Evolutionary conservation across 1,140 invertebrate genomes (phyloP).

Genomic region (Leptinotarsa lineolata): DNA sequence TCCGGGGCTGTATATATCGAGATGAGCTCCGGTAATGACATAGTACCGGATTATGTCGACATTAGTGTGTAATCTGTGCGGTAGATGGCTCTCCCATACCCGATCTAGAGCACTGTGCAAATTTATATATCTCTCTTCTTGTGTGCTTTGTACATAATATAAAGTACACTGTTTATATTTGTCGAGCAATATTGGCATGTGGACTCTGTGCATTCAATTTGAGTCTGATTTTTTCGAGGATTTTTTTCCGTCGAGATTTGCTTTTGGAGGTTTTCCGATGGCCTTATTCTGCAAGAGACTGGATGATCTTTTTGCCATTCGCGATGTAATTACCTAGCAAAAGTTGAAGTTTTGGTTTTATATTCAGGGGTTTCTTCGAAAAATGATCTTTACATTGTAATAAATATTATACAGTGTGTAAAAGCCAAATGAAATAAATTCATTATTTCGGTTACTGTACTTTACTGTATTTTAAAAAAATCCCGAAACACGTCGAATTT

Average conservation of each 20-base stretch:
- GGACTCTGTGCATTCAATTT: constrained; percentile 50
- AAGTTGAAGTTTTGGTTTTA: too few species aligned
- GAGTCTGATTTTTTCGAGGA: constrained; percentile 35
- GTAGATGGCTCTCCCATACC: constrained; percentile 40
- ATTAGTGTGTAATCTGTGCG: constrained; percentile 39
- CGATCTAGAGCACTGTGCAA: constrained; percentile 42
- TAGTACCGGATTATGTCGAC: constrained; percentile 15
- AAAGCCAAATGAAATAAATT: too few species aligned
- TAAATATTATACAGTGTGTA: too few species aligned
- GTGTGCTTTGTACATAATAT: constrained; percentile 52
- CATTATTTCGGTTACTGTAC: too few species aligned
- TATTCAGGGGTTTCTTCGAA: too few species aligned
- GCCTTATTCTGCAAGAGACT: neutral
- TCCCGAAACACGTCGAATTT: too few species aligned
- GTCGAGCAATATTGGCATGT: constrained; percentile 50
- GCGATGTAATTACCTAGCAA: too few species aligned
- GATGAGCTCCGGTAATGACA: constrained; percentile 7
- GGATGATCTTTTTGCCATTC: neutral
- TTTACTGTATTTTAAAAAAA: too few species aligned
- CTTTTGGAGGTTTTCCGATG: neutral
- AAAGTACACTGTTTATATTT: constrained; percentile 53
- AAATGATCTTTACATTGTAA: too few species aligned
- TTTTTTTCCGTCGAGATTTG: constrained; percentile 20
- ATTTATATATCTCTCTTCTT: constrained; percentile 46
- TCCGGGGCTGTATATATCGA: constrained; percentile 2